These are phyloP conservation scores for Cyanistes caeruleus DNA, from an alignment of 2,113 vertebrate genomes.

Conservation along the genomic window DNA sequence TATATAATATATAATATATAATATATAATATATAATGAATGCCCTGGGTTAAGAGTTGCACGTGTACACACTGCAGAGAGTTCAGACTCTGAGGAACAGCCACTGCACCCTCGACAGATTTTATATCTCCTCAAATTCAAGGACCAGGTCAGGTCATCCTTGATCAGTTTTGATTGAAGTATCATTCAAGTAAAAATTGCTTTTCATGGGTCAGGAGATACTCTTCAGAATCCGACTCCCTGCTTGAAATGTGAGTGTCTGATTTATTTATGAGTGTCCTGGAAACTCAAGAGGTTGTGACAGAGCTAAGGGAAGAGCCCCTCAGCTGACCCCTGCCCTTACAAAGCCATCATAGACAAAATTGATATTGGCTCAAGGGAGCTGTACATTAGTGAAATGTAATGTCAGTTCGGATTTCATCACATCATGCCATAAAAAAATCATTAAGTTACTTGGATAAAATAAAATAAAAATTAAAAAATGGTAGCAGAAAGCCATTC, in stretches of 20 bases:
- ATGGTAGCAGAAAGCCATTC: background rate
- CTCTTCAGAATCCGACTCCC: background rate
- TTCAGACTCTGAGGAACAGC: background rate
- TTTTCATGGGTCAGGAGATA: background rate
- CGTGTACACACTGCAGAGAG: fast-evolving
- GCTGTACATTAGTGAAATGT: constrained; percentile 45
- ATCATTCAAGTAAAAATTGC: background rate
- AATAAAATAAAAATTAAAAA: background rate
- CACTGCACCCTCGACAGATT: background rate
- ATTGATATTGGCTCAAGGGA: constrained; percentile 39
- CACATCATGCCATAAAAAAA: background rate
- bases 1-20: no score
- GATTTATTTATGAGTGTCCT: background rate
- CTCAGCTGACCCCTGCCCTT: background rate
- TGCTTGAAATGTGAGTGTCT: background rate
- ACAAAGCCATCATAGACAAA: background rate
- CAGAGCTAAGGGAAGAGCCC: background rate
- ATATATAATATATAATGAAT: no score
- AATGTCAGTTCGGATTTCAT: constrained; percentile 32
- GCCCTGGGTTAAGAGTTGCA: background rate
- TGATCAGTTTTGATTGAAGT: constrained; percentile 7
- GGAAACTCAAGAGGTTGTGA: background rate
- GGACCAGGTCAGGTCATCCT: background rate
- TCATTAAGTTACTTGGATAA: constrained; percentile 38
- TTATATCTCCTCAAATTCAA: background rate